Evolutionary conservation across 2,797 vertebrate genomes (phyloP), one percentile per base, ranked within the genome.

Genomic region (Jordanella pulchra): DNA sequence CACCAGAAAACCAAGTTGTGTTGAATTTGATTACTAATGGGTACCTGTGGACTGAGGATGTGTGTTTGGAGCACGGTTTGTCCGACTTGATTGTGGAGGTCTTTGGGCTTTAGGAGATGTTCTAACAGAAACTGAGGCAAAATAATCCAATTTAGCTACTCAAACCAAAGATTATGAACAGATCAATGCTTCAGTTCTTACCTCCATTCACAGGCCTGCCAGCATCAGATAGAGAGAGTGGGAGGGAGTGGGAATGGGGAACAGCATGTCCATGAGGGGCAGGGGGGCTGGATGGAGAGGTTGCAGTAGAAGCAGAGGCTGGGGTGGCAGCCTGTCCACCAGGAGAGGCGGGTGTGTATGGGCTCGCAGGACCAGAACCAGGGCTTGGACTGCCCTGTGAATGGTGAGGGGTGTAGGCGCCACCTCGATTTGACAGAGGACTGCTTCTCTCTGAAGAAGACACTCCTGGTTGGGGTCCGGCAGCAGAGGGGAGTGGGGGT

Each of bases 81-180:
- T 86, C 78, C 92, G 85, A 78, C 88, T 93, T 0, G 88, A 88
- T 82, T 91, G 93, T 67, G 87, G 84, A 50, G 86, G 87, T 89
- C 93, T 91, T 86, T 94, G 93, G 71, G 90, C 83, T 90, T 94
- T 94, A 12, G 93, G 93, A 44, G 93, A 93, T 17, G 92, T 92
- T 83, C 90, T 91, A 39, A 81, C 18, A 63, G 91, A 81, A 5
- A 93, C 91, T 92, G 79, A 73, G 80, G 45, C 17, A 80, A 0
- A 75, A 10, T 58, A 56, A 12, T 42, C 14, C 7, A 6, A 2
- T 28, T 44, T 15, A 42, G 39, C 10, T 67, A 42, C 9, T 35
- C n/a, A 1, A 7, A 53, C 1, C 44, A 10, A 28, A 56, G 32
- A 32, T 23, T 47, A 6, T 53, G 4, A 30, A 79, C 69, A 5